These are phyloP conservation scores for Leptinotarsa lineolata DNA, from an alignment of 1,140 invertebrate species.

Conservation along the genomic window DNA sequence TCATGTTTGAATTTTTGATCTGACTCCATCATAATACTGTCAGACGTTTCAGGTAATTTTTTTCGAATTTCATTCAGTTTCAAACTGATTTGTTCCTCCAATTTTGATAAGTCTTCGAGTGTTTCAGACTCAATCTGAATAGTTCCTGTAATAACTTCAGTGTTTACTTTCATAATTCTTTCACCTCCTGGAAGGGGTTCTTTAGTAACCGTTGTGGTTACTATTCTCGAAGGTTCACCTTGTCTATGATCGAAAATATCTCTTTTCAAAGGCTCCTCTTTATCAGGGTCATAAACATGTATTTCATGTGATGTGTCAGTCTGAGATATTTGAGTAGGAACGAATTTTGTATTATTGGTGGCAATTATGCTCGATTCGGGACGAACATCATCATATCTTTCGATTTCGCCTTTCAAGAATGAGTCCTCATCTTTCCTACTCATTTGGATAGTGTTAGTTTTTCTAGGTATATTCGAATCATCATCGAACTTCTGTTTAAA, in stretches of 20 bases:
- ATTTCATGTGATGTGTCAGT: background rate
- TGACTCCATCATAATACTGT: too few species aligned
- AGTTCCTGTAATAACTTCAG: conserved; percentile 8
- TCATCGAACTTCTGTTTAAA: background rate
- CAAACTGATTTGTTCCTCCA: conserved; percentile 16
- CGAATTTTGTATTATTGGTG: background rate
- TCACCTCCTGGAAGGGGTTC: conserved; percentile 11
- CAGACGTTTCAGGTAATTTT: background rate
- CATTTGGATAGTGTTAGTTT: background rate
- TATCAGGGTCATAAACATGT: background rate
- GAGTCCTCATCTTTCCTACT: conserved; percentile 5
- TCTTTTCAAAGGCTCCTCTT: background rate
- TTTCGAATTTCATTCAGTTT: background rate
- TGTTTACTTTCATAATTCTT: conserved; percentile 3
- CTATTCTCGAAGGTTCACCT: background rate
- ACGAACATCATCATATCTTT: conserved; percentile 36
- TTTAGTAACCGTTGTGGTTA: conserved; percentile 10
- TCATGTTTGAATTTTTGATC: background rate
- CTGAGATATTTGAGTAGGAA: background rate
- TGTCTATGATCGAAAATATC: background rate
- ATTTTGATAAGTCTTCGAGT: background rate
- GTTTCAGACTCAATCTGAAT: conserved; percentile 1
- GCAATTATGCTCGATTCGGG: too few species aligned
- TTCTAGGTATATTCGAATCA: too few species aligned
- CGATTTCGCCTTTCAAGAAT: conserved; percentile 32